These are phyloP conservation scores for Stegastes partitus DNA, from an alignment of 2,113 vertebrate genomes.

Conservation along the genomic window DNA sequence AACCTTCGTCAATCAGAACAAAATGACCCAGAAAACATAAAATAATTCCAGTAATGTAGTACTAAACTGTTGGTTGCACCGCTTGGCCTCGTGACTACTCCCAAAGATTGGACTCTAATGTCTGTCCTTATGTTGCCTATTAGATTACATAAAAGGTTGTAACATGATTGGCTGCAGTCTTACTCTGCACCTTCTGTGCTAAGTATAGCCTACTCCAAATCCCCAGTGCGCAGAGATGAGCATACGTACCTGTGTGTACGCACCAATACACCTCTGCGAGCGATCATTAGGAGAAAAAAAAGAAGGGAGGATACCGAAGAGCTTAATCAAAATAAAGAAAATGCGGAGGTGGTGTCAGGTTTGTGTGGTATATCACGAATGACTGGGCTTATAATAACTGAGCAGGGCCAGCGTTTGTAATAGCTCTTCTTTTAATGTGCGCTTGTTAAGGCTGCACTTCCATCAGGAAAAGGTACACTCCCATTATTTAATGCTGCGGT, in stretches of 20 bases:
- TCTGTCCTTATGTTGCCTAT: neutral
- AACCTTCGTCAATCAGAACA: no score
- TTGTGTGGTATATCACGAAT: slow-evolving; percentile 31
- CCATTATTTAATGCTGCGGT: neutral
- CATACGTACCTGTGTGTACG: neutral
- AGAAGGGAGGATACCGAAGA: slow-evolving; percentile 31
- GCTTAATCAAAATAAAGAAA: slow-evolving; percentile 39
- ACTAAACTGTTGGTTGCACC: no score
- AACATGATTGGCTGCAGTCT: neutral
- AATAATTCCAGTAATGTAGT: no score
- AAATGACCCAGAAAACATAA: no score
- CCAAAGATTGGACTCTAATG: neutral
- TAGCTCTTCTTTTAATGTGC: slow-evolving; percentile 14
- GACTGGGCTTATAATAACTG: slow-evolving; percentile 40
- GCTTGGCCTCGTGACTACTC: no score
- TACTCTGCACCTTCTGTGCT: neutral
- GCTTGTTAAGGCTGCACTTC: slow-evolving; percentile 5
- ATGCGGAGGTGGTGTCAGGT: slow-evolving; percentile 26
- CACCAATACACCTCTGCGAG: neutral
- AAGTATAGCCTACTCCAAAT: slow-evolving; percentile 6
- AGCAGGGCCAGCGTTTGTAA: slow-evolving; percentile 13
- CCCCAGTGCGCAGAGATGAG: neutral
- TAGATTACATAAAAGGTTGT: neutral
- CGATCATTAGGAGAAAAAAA: slow-evolving; percentile 41
- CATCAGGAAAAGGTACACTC: neutral